phyloP scores from a whole-genome alignment of 2,888 invertebrate species.

The Bugula neritina region DNA sequence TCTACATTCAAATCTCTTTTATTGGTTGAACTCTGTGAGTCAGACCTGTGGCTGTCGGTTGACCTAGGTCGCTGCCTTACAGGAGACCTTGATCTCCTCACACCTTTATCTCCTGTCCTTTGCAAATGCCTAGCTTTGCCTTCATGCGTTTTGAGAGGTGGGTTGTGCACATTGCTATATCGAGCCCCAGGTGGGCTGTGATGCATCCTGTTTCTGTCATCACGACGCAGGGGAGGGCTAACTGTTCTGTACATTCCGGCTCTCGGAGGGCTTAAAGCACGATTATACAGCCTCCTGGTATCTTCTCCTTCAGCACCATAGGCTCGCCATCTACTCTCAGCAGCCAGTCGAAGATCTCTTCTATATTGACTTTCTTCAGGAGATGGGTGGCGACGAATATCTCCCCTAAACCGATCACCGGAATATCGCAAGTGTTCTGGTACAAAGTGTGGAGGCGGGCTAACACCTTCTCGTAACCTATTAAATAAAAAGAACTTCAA shows the following conservation, averaged over 20 bases:
- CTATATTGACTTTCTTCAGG: neutral
- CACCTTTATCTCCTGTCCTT: neutral
- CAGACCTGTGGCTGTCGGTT: neutral
- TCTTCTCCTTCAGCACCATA: neutral
- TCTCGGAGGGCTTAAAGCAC: neutral
- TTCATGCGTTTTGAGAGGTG: neutral
- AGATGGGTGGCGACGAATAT: neutral
- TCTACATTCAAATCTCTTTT: too few relatives aligned
- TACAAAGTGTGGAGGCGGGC: constrained; percentile 1
- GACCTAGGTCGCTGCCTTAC: neutral
- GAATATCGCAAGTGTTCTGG: neutral
- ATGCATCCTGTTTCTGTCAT: neutral
- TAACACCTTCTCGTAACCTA: constrained; percentile 13
- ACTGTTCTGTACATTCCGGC: neutral
- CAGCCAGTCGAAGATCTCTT: neutral
- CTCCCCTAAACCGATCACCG: neutral
- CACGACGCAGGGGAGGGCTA: neutral
- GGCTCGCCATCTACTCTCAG: neutral
- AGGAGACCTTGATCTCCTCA: neutral
- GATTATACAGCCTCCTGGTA: neutral
- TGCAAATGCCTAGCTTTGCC: neutral
- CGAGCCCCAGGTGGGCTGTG: neutral
- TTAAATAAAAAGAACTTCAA: neutral
- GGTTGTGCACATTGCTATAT: neutral
- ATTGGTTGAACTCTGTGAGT: too few relatives aligned